Percentiles rank a stretch among this genome's conserved stretches.
Conservation (phyloP, 2,113 vertebrate genomes). For the Melierax canorus region DNA sequence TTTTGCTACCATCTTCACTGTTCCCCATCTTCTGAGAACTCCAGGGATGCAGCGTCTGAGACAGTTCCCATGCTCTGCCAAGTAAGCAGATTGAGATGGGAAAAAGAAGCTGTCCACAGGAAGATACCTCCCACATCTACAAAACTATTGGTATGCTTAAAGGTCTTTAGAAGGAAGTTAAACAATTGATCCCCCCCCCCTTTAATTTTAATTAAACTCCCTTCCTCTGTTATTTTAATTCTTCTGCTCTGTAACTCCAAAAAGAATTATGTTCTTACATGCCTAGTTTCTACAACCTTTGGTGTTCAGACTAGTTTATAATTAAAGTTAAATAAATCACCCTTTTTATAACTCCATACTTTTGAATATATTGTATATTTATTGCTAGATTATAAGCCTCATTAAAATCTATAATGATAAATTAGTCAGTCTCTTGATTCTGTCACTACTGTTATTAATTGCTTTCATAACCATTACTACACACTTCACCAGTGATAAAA, state of each 20-base stretch:
- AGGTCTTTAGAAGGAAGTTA: neutral
- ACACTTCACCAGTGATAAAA: conserved; percentile 44
- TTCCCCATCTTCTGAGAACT: neutral
- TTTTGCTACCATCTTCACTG: neutral
- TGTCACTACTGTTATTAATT: conserved; percentile 64
- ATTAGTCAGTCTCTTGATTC: conserved; percentile 62
- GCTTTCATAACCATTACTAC: conserved; percentile 54
- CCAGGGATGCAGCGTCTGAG: neutral
- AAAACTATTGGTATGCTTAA: neutral
- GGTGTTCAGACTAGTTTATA: neutral
- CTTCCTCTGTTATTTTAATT: neutral
- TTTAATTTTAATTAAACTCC: neutral
- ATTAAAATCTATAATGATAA: conserved; percentile 68
- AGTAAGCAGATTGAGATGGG: neutral
- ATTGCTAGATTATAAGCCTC: conserved; percentile 62
- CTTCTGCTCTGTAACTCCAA: neutral
- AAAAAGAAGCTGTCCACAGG: neutral
- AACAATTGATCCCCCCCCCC: neutral
- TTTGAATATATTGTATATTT: conserved; percentile 57
- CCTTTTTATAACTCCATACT: conserved; percentile 15
- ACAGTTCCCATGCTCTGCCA: neutral
- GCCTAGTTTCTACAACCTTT: neutral
- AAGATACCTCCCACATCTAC: neutral
- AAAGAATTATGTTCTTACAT: neutral
- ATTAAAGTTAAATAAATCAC: conserved; percentile 59